Conservation (phyloP, 2,797 vertebrate genomes). For the Amniataba percoides region DNA sequence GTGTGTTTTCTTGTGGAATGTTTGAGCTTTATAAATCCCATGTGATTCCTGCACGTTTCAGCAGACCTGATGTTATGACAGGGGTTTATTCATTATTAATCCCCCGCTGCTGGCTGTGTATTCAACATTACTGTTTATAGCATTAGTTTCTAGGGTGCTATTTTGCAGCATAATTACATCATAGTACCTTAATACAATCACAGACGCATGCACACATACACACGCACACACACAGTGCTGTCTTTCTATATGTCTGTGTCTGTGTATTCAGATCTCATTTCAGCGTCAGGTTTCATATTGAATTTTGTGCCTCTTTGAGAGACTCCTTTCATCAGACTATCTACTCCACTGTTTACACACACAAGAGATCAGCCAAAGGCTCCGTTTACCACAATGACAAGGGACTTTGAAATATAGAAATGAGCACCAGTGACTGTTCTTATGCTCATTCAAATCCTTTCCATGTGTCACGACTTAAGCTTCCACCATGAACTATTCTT, state of each 20-base stretch:
- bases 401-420: slow-evolving; percentile 66
- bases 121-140: slow-evolving; percentile 56
- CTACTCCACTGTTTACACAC: slow-evolving; percentile 79
- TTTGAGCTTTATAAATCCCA: slow-evolving; percentile 37
- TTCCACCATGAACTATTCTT: slow-evolving; percentile 82
- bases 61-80: slow-evolving; percentile 41
- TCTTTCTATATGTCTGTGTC: slow-evolving; percentile 28
- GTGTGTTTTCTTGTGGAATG: slow-evolving; percentile 18
- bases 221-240: not conserved
- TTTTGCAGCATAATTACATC: slow-evolving; percentile 72
- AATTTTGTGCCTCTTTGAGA: slow-evolving; percentile 60
- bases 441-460: slow-evolving; percentile 67
- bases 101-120: slow-evolving; percentile 50
- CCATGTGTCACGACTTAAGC: slow-evolving; percentile 76
- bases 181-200: slow-evolving; percentile 47
- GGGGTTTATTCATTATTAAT: slow-evolving; percentile 70
- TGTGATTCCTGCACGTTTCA: slow-evolving; percentile 45
- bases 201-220: not conserved
- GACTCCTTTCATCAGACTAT: slow-evolving; percentile 67
- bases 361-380: slow-evolving; percentile 56
- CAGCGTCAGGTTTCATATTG: slow-evolving; percentile 71
- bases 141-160: slow-evolving; percentile 57
- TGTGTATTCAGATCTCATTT: slow-evolving; percentile 59
- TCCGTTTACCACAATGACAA: slow-evolving; percentile 69
- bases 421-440: slow-evolving; percentile 61